phyloP scores from a whole-genome alignment of 2,888 invertebrate species.

The Argyresthia albistria region DNA sequence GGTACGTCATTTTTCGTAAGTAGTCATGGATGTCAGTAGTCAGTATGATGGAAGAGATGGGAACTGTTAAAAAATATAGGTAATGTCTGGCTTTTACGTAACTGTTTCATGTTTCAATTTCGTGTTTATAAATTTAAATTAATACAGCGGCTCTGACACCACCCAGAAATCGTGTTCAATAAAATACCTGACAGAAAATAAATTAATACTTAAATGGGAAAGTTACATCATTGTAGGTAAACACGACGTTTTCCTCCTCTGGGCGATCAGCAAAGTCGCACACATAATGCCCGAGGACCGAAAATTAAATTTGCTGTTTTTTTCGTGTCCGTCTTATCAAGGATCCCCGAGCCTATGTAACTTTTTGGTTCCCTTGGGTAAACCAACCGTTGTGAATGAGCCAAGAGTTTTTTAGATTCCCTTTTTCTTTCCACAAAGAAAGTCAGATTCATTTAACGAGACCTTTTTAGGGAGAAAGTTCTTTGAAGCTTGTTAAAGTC shows the following conservation, averaged over 20 bases:
- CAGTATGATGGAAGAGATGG: no score
- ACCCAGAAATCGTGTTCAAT: no score
- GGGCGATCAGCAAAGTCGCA: slow-evolving; percentile 3
- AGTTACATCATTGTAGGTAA: neutral
- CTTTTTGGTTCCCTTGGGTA: slow-evolving; percentile 45
- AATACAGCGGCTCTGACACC: no score
- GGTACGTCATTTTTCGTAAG: no score
- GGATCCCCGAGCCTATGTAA: slow-evolving; percentile 30
- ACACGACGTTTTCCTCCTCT: neutral
- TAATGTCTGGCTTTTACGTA: no score
- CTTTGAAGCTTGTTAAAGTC: slow-evolving; percentile 55
- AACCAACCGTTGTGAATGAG: slow-evolving; percentile 47
- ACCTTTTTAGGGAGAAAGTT: slow-evolving; percentile 45
- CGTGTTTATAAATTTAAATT: no score
- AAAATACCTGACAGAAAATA: no score
- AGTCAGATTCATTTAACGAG: slow-evolving; percentile 53
- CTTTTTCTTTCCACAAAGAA: slow-evolving; percentile 52
- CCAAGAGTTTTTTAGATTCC: slow-evolving; percentile 44
- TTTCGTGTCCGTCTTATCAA: slow-evolving; percentile 29
- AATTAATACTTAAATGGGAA: no score
- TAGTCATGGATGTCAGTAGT: no score
- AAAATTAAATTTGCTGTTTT: slow-evolving; percentile 36
- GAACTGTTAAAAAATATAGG: no score
- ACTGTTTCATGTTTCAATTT: no score
- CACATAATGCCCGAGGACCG: slow-evolving; percentile 7